Conservation (phyloP, 2,888 invertebrate species). For the Pecten maximus region DNA sequence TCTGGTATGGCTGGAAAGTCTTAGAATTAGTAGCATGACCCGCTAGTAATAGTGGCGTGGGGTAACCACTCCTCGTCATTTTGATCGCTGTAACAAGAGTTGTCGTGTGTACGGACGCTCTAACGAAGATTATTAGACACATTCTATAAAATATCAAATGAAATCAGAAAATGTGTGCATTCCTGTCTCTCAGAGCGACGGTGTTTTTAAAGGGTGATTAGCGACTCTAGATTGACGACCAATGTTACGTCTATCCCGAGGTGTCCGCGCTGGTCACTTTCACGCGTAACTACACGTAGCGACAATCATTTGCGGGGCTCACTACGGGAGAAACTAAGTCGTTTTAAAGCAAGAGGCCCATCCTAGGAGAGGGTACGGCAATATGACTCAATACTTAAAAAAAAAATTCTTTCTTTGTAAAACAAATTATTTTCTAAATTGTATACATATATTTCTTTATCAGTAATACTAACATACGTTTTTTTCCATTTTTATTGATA, state of each 20-base stretch:
- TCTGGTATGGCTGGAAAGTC: background rate
- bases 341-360: no score
- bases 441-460: no score
- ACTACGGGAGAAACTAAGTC: background rate
- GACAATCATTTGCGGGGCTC: background rate
- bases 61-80: background rate
- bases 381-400: no score
- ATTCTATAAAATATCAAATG: slow-evolving; percentile 33
- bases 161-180: slow-evolving; percentile 35
- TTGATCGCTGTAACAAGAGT: background rate
- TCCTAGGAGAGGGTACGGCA: no score
- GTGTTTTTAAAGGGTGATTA: slow-evolving; percentile 20
- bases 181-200: slow-evolving; percentile 1
- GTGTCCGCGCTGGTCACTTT: slow-evolving; percentile 6
- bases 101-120: background rate
- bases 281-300: slow-evolving; percentile 1
- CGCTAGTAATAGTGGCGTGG: background rate
- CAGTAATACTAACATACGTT: no score
- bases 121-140: background rate
- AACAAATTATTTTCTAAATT: no score
- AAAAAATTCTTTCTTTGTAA: no score
- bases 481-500: background rate
- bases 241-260: slow-evolving; percentile 1
- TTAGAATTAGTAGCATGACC: background rate
- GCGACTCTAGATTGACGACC: background rate